These are phyloP conservation scores for Columbina picui DNA, from an alignment of 2,113 vertebrate species.

Conservation along the genomic window DNA sequence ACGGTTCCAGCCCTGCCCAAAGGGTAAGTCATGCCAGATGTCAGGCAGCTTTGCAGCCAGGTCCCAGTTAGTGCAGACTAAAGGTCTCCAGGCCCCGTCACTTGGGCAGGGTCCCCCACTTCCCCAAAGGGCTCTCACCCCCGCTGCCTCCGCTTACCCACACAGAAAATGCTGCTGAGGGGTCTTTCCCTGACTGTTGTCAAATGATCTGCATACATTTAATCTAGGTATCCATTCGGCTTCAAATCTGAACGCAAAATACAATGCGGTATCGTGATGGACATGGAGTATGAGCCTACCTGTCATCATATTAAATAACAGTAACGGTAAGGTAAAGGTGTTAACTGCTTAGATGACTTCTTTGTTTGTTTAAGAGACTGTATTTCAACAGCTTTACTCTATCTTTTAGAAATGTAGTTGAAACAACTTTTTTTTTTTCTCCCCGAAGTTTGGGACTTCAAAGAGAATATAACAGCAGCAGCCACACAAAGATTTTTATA, in stretches of 20 bases:
- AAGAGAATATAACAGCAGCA: constrained; percentile 5
- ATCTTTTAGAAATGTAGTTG: neutral
- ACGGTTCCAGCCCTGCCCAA: neutral
- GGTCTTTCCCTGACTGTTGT: neutral
- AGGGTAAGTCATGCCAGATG: too few relatives aligned
- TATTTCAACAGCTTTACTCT: neutral
- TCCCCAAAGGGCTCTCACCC: neutral
- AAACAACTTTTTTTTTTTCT: constrained; percentile 14
- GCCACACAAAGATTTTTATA: constrained; percentile 19
- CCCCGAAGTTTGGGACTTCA: constrained; percentile 39
- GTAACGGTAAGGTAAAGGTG: neutral
- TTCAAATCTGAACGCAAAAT: neutral
- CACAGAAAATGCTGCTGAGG: rapidly evolving
- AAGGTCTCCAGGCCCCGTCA: rapidly evolving
- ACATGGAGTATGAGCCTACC: neutral
- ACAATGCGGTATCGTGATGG: rapidly evolving
- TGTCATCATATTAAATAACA: neutral
- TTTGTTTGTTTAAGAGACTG: neutral
- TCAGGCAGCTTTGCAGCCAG: neutral
- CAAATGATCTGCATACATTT: neutral
- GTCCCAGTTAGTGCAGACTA: neutral
- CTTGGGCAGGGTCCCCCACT: neutral
- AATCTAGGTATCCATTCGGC: neutral
- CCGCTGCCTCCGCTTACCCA: rapidly evolving
- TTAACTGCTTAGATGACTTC: neutral